A percentile compares a stretch with the other conserved stretches of the same genome.
These are phyloP conservation scores for Felis chaus DNA, from an alignment of 2,113 vertebrate species.

Conservation along the genomic window DNA sequence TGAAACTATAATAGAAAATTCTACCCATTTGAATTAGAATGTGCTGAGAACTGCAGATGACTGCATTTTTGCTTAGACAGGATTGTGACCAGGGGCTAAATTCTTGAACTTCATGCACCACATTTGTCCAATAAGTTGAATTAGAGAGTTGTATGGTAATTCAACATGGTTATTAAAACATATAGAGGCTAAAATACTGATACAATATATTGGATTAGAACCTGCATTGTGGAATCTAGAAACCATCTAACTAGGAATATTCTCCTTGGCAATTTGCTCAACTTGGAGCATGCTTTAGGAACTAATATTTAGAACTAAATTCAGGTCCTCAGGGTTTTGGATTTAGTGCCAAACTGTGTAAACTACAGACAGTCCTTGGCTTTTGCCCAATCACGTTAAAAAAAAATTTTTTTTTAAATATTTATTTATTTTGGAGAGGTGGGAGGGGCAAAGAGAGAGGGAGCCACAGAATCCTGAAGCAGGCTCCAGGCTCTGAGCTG, in stretches of 20 bases:
- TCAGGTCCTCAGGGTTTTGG: constrained; percentile 59
- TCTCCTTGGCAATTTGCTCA: constrained; percentile 45
- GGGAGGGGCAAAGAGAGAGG: no score
- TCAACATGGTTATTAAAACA: constrained; percentile 73
- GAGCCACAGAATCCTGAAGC: no score
- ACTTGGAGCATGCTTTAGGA: constrained; percentile 54
- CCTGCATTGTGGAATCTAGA: constrained; percentile 18
- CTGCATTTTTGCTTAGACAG: constrained; percentile 60
- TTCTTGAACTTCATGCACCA: constrained; percentile 62
- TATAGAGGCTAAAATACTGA: constrained; percentile 57
- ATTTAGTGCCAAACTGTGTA: background rate
- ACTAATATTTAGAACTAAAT: constrained; percentile 65
- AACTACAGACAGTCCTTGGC: background rate
- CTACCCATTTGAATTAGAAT: constrained; percentile 59
- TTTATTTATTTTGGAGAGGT: no score
- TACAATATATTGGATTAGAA: background rate
- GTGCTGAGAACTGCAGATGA: constrained; percentile 48
- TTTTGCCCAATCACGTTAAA: background rate
- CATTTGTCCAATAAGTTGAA: constrained; percentile 71
- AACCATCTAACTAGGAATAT: constrained; percentile 46
- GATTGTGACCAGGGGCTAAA: constrained; percentile 70
- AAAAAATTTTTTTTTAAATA: no score
- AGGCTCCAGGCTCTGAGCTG: no score
- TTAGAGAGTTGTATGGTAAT: constrained; percentile 73
- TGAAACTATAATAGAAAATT: constrained; percentile 68